Percentiles rank a stretch among this genome's conserved stretches.
phyloP scores from a whole-genome alignment of 2,797 vertebrate genomes.

The Menidia menidia region DNA sequence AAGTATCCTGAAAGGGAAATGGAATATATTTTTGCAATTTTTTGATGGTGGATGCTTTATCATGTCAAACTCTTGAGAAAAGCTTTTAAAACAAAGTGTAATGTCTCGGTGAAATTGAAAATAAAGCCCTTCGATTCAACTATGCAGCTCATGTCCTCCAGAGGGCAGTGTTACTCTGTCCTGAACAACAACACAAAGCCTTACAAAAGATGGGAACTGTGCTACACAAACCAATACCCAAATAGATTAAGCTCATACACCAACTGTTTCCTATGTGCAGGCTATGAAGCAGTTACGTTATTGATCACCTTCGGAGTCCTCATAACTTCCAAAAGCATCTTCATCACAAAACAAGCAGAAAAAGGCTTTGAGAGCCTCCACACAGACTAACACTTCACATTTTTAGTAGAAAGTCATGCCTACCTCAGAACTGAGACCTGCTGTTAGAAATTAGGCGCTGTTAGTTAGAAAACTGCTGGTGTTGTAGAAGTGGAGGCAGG shows the following conservation, averaged over 20 bases:
- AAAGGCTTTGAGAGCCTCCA: not conserved
- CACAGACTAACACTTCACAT: not conserved
- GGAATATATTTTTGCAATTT: constrained; percentile 78
- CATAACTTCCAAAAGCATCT: constrained; percentile 17
- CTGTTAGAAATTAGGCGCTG: not conserved
- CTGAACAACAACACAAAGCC: not conserved
- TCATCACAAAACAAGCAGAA: constrained; percentile 4
- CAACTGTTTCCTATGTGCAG: not conserved
- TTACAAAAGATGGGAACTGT: not conserved
- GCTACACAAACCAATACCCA: not conserved
- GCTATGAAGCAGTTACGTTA: constrained; percentile 6
- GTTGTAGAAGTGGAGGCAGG: constrained; percentile 1
- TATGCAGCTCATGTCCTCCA: constrained; percentile 27
- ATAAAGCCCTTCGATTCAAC: constrained; percentile 64
- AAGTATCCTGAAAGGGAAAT: constrained; percentile 72
- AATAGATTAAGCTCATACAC: not conserved
- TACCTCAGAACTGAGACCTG: constrained; percentile 15
- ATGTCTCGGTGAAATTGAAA: constrained; percentile 68
- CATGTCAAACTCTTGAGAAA: constrained; percentile 61
- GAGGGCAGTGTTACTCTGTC: constrained; percentile 46
- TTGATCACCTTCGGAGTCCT: not conserved
- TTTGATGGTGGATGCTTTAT: constrained; percentile 62
- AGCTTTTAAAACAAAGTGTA: constrained; percentile 62
- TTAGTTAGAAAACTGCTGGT: constrained; percentile 22
- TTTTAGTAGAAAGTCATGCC: not conserved